Evolutionary conservation across 2,888 invertebrate species (phyloP), one percentile per base, ranked within the genome.

Genomic region (Machimus atricapillus): DNA sequence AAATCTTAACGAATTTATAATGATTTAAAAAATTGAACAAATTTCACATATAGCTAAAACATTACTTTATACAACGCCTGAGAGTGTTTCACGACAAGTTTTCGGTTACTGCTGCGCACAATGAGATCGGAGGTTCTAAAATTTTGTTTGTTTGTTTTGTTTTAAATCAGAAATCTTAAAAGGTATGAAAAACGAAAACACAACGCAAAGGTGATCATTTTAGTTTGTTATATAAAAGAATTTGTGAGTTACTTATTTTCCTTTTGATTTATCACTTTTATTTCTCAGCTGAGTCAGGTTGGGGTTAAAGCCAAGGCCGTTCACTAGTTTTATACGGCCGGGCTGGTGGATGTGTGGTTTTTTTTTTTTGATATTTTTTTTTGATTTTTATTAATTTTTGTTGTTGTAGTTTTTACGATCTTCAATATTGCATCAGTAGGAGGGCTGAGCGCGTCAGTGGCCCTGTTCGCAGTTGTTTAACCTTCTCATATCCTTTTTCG

Each of bases 31-130:
- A 82, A 58, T 82, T 82, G 82, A 82, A 82, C 82, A 82, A 82
- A 82, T 82, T 82, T 82, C 82, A 82, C 82, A 66, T 82, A 82
- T 82, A 82, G 82, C 82, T 82, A 82, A 82, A 58, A 82, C 82
- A 82, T 82, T 82, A 82, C 82, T 82, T 82, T 82, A 58, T 82
- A 82, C 82, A 82, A 82, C 82, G 82, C 82, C 82, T 82, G 82
- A 82, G 82, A 82, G 82, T 58, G 66, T 82, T 82, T 52, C 82
- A 82, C 82, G 82, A 82, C 82, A 82, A 82, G 82, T 82, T 37
- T 58, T 37, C 52, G 58, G 37, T 66, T 82, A 34, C 66, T 82
- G 82, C 58, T 82, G 82, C 66, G 37, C 40, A 78, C 27, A 82
- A 46, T 34, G 52, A 82, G 52, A 34, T 58, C 58, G 58, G 58